These are phyloP conservation scores for Macroteleia sp. DNA, from an alignment of 2,888 invertebrate genomes.

Conservation along the genomic window DNA sequence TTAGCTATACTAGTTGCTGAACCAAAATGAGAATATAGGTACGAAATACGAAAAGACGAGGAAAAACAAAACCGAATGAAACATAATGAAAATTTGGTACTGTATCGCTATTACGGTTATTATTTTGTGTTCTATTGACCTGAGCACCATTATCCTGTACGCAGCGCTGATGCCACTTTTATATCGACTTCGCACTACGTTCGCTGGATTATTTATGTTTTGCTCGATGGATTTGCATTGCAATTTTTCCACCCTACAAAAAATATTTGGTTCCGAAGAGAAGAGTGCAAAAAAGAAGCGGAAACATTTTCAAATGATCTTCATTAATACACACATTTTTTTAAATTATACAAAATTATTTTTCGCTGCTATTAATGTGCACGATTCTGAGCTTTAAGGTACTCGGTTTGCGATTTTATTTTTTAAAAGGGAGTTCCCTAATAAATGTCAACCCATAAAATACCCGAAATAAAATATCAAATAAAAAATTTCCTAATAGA, in stretches of 20 bases:
- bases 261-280: slow-evolving; percentile 22
- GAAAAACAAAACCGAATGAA: slow-evolving; percentile 42
- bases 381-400: too few relatives aligned
- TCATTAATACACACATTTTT: slow-evolving; percentile 12
- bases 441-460: too few relatives aligned
- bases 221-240: slow-evolving; percentile 46
- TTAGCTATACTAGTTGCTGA: too few relatives aligned
- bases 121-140: slow-evolving; percentile 72
- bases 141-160: slow-evolving; percentile 50
- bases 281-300: neutral
- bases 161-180: slow-evolving; percentile 40
- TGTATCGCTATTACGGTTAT: slow-evolving; percentile 64
- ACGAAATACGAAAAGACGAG: slow-evolving; percentile 25
- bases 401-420: too few relatives aligned
- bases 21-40: slow-evolving; percentile 32
- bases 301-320: slow-evolving; percentile 14
- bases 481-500: too few relatives aligned
- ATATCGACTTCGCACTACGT: slow-evolving; percentile 35
- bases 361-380: too few relatives aligned
- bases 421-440: too few relatives aligned
- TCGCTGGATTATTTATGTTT: slow-evolving; percentile 42
- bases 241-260: slow-evolving; percentile 33
- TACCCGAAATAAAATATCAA: too few relatives aligned
- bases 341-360: too few relatives aligned
- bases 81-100: slow-evolving; percentile 59